These are phyloP conservation scores for Lamellibrachia luymesi DNA, from an alignment of 1,140 invertebrate genomes.

Conservation along the genomic window DNA sequence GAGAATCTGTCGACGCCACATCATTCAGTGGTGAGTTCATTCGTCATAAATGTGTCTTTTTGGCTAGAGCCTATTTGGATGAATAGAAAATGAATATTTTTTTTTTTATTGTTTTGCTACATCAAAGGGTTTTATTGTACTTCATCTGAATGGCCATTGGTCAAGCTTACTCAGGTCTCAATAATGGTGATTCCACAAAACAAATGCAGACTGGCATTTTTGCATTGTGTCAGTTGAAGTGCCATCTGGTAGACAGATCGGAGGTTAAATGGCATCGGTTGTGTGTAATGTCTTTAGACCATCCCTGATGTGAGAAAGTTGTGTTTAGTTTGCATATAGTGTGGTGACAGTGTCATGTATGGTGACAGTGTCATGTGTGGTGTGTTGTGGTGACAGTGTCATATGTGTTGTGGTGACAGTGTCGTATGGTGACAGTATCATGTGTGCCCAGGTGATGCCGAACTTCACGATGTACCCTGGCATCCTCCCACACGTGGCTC, in stretches of 20 bases:
- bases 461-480: slow-evolving; percentile 67
- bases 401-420: not conserved
- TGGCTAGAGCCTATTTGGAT: no score
- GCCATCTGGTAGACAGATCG: not conserved
- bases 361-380: slow-evolving; percentile 20
- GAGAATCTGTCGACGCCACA: slow-evolving; percentile 57
- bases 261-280: not conserved
- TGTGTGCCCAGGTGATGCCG: slow-evolving; percentile 43
- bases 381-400: not conserved
- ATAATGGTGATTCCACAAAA: not conserved
- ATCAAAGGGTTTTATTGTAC: no score
- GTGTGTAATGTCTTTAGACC: not conserved
- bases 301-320: slow-evolving; percentile 12
- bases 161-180: no score
- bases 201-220: not conserved
- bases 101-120: no score
- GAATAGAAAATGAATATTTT: no score
- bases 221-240: not conserved
- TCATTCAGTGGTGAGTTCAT: slow-evolving; percentile 43
- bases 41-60: not conserved
- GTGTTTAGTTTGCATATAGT: slow-evolving; percentile 8
- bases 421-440: slow-evolving; percentile 13
- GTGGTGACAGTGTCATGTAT: not conserved
- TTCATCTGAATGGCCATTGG: no score
- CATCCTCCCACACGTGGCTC: slow-evolving; percentile 65